A percentile compares a stretch with the other conserved stretches of the same genome.
These are phyloP conservation scores for Seladonia tumulorum DNA, from an alignment of 2,888 invertebrate genomes.

Conservation along the genomic window DNA sequence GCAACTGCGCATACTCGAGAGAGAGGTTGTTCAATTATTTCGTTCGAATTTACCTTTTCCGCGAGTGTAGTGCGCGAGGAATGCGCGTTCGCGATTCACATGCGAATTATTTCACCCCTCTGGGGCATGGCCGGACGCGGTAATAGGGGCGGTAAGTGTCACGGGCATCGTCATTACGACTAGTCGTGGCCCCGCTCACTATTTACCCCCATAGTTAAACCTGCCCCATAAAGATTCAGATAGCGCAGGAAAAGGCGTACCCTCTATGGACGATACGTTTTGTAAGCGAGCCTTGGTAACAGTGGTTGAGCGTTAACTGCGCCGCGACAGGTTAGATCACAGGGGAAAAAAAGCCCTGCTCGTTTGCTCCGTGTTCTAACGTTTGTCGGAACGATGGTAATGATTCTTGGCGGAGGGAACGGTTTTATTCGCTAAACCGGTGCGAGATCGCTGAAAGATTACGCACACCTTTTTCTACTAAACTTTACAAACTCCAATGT, in stretches of 20 bases:
- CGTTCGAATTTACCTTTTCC: constrained; percentile 17
- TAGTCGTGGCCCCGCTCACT: constrained; percentile 62
- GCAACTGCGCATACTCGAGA: too few relatives aligned
- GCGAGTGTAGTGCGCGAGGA: constrained; percentile 27
- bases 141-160: constrained; percentile 61
- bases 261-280: constrained; percentile 53
- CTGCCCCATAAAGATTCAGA: constrained; percentile 78
- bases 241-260: constrained; percentile 70
- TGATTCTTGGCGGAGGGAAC: background rate
- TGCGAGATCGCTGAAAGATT: background rate
- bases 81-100: constrained; percentile 67
- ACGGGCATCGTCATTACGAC: constrained; percentile 67
- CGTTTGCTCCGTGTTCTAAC: constrained; percentile 32
- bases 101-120: constrained; percentile 68
- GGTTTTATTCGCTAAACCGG: background rate
- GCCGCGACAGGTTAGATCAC: constrained; percentile 63
- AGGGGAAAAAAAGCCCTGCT: constrained; percentile 48
- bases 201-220: constrained; percentile 74
- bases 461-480: background rate
- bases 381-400: constrained; percentile 8
- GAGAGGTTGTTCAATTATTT: too few relatives aligned
- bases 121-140: constrained; percentile 29
- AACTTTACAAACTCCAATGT: background rate
- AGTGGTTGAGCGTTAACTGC: constrained; percentile 67
- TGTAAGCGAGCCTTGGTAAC: constrained; percentile 44